Base-by-base conservation (phyloP, 1,140 invertebrate species). In the Microplitis demolitor region DNA sequence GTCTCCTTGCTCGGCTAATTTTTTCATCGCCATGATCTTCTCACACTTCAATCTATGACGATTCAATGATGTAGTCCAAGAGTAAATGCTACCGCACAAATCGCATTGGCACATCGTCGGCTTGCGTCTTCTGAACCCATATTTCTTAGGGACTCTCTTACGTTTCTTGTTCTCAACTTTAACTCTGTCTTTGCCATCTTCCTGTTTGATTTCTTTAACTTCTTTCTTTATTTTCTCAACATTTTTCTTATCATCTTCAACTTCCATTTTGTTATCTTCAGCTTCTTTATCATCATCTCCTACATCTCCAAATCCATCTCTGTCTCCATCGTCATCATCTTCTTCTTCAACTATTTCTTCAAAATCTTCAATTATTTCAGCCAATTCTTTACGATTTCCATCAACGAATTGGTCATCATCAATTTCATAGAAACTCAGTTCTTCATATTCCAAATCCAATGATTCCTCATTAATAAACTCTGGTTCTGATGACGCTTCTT, bases 21-120 rank as follows among this genome's bases (percentile, higher is more conserved):
- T 31, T 60, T 63, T 16, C 1, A 24, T 0, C 24, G 24, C 45
- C 37, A n/a, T 53, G 9, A 33, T 33, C 14, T 51, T 24, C 45
- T 33, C 13, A 3, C 35, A 31, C 35, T 54, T 16, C 34, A 61
- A 53, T 34, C 63, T 56, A 68, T 73, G 68, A 54, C 66, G 51
- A 39, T 1, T 61, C 3, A 71, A 14, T 4, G 72, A 73, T 4
- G 62, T 54, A 3, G 16, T 4, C 64, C 69, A 74, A 16, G 63
- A 51, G 50, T 78, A 78, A 24, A 71, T 68, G 39, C 74, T 73
- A 31, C 74, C 74, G 67, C 78, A 78, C 0, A n/a, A 14, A 4
- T 61, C 37, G 50, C 76, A 78, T 34, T 53, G 37, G 50, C 69
- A 74, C n/a, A 50, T 31, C 5, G 37, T 51, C 31, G 61, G 61